Evolutionary conservation across 2,888 invertebrate species (phyloP), one percentile per base, ranked within the genome.

Genomic region (Platynereis dumerilii): DNA sequence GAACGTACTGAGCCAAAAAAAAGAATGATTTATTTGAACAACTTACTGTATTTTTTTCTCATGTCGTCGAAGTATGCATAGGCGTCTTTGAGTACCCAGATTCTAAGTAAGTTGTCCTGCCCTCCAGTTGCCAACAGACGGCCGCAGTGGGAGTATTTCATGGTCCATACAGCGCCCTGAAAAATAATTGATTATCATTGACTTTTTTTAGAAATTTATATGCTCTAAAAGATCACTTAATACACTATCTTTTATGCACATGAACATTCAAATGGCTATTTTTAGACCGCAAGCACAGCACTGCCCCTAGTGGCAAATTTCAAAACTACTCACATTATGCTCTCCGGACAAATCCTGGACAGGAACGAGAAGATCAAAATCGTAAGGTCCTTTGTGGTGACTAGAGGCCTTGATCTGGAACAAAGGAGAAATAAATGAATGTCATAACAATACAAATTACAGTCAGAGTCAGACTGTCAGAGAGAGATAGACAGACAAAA

Each of bases 81-180:
- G 3, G 96, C 93, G 83, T 94, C 94, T 71, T 92, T 88, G 0
- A 96, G 87, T 61, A 97, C 94, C 98, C 98, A 99, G 71, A 99
- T 92, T 54, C 97, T 87, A 66, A 99, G 87, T 70, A 96, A 90
- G 74, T 92, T 90, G 86, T 99, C 98, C 87, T 98, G 96, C 0
- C 98, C 98, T 62, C 97, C 98, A 0, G 97, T 97, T 28, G 98
- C 98, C 82, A 83, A 70, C 34, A 71, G 71, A 17, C 96, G 88
- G 0, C 97, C 97, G 86, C 97, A 98, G 64, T 91, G 92, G 64
- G 96, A 96, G 85, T 97, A 98, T 86, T 96, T 96, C 92, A 98
- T 96, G 80, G 96, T 96, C 98, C 98, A 99, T 74, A 99, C 94
- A 1, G 98, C 95, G 55, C 87, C 87, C 85, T 86, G 74, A 20